Conservation (phyloP, 1,140 invertebrate genomes). For the Aricia agestis region DNA sequence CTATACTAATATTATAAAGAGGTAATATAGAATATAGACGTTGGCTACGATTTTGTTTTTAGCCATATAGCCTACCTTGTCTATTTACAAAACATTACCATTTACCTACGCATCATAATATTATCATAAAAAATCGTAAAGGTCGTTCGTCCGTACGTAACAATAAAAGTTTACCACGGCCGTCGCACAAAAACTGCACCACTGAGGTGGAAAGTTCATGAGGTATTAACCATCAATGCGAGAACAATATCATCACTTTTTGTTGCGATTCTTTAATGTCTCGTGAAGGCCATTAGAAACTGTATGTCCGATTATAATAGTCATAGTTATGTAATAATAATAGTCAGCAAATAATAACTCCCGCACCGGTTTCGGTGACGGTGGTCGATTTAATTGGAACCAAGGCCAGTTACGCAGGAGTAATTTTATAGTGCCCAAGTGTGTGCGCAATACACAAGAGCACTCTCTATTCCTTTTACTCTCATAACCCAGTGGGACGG, state of each 20-base stretch:
- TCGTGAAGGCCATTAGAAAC: background rate
- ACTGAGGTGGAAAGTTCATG: background rate
- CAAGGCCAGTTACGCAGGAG: too few species aligned
- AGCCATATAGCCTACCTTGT: too few species aligned
- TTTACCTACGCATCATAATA: slow-evolving; percentile 4
- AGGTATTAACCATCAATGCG: background rate
- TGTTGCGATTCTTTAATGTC: background rate
- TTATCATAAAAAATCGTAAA: slow-evolving; percentile 22
- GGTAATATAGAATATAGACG: too few species aligned
- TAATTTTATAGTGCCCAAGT: too few species aligned
- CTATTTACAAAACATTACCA: background rate
- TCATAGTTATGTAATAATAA: background rate
- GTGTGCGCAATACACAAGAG: too few species aligned
- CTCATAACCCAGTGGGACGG: too few species aligned
- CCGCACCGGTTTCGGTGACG: too few species aligned
- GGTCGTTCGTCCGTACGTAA: background rate
- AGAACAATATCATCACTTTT: background rate
- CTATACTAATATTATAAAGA: too few species aligned
- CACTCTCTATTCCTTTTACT: too few species aligned
- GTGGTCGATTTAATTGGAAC: too few species aligned
- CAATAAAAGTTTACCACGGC: background rate
- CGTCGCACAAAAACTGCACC: background rate
- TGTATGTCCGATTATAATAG: background rate
- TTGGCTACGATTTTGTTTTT: too few species aligned
- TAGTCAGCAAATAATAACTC: too few species aligned